Evolutionary conservation across 2,797 vertebrate genomes (phyloP), one percentile per base, ranked within the genome.

Genomic region (Vespertilio murinus): DNA sequence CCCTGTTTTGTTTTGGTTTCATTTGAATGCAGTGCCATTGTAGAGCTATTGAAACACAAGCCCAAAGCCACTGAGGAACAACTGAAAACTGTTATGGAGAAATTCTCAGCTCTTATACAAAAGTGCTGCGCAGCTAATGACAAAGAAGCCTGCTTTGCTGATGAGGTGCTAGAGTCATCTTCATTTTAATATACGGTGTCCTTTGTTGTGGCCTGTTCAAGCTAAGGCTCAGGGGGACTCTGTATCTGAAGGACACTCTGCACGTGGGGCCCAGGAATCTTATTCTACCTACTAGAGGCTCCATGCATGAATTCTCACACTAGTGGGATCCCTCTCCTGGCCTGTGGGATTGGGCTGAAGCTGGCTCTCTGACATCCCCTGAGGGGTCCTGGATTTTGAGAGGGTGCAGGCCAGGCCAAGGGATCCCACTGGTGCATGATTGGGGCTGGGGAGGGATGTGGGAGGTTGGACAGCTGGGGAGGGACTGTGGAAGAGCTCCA

Each of bases 1-100:
- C 28, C 18, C n/a, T 67, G 18, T 42, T 40, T 17, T 70, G 42
- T 61, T 69, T 81, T 65, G 10, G 85, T 74, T 78, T 49, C 38
- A 88, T 87, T 93, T 6, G 33, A 74, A 95, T 93, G 17, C 96
- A 98, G 98, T 67, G 64, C 97, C 59, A 97, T 98, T 10, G 0
- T 49, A 77, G 98, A 98, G 90, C 96, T 98, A 82, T 85, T 98
- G 67, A 98, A 98, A 54, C 98, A 98, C 95, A 98, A 98, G 90
- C 97, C 98, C 56, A 95, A 96, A 83, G 97, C 98, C 52, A 97
- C 98, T 28, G 95, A 92, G 0, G 98, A 98, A 0, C 97, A 98
- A 23, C 74, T 98, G 0, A 97, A 94, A 75, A 77, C 71, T 0
- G 80, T 98, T 9, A 0, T 78, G 54, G 64, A 0, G 0, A 54